Conservation (phyloP, 1,140 invertebrate genomes). For the Meloidogyne floridensis region DNA sequence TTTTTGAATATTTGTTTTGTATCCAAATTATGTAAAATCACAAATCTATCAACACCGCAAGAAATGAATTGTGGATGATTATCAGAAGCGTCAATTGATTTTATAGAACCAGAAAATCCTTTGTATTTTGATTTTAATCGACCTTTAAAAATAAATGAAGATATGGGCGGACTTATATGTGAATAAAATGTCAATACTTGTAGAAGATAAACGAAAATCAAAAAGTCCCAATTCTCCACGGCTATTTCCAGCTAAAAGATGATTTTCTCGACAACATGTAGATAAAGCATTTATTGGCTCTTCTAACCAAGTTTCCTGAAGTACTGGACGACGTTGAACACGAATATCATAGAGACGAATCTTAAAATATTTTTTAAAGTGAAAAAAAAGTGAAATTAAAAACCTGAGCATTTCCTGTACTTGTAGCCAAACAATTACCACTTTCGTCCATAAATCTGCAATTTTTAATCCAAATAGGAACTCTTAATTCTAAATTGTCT, state of each 20-base stretch:
- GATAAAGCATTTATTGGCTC: slow-evolving; percentile 48
- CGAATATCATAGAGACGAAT: slow-evolving; percentile 41
- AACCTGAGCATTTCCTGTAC: slow-evolving; percentile 48
- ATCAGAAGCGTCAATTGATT: slow-evolving; percentile 72
- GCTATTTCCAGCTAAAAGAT: slow-evolving; percentile 47
- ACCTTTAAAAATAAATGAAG: slow-evolving; percentile 58
- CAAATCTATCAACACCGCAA: slow-evolving; percentile 78
- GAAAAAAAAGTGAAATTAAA: not conserved
- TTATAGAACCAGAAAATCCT: slow-evolving; percentile 75
- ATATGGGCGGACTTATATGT: too few relatives aligned
- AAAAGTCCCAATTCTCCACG: slow-evolving; percentile 45
- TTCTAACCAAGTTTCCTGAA: slow-evolving; percentile 36
- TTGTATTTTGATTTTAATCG: slow-evolving; percentile 70
- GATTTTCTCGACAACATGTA: slow-evolving; percentile 34
- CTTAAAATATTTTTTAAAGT: slow-evolving; percentile 4
- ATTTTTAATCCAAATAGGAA: slow-evolving; percentile 40
- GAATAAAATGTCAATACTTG: slow-evolving; percentile 33
- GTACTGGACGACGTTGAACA: slow-evolving; percentile 41
- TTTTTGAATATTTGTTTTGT: slow-evolving; percentile 75
- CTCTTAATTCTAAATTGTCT: slow-evolving; percentile 33
- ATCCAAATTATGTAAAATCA: slow-evolving; percentile 77
- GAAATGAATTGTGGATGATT: slow-evolving; percentile 74
- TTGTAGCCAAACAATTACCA: slow-evolving; percentile 34
- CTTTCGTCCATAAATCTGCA: slow-evolving; percentile 41
- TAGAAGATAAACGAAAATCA: slow-evolving; percentile 39